phyloP scores from a whole-genome alignment of 2,113 vertebrate species.

The Malaclemys terrapin region DNA sequence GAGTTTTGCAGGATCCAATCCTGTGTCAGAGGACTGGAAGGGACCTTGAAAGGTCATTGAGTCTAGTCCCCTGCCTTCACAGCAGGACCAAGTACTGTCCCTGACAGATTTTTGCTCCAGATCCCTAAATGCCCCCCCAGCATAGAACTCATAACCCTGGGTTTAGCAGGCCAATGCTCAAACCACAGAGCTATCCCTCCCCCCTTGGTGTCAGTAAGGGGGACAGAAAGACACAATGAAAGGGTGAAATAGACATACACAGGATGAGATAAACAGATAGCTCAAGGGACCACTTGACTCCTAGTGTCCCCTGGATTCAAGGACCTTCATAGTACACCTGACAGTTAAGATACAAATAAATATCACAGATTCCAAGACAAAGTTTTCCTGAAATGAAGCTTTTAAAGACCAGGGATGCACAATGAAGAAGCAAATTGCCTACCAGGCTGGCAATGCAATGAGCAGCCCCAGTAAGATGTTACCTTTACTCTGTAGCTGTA shows the following conservation, averaged over 20 bases:
- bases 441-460: neutral
- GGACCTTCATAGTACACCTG: neutral
- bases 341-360: neutral
- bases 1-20: neutral
- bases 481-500: neutral
- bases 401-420: neutral
- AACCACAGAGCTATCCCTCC: too few species aligned
- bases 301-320: accelerated
- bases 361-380: neutral
- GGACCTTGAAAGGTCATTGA: too few species aligned
- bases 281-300: accelerated
- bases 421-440: accelerated
- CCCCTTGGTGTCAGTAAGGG: neutral
- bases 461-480: neutral
- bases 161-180: too few species aligned
- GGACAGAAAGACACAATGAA: accelerated
- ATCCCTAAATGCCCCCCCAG: too few species aligned
- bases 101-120: too few species aligned
- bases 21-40: too few species aligned
- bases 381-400: accelerated
- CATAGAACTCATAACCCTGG: too few species aligned
- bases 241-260: neutral
- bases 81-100: too few species aligned
- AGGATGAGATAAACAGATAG: accelerated
- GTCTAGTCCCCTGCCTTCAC: too few species aligned